Evolutionary conservation across 2,113 vertebrate species (phyloP), one percentile per base, ranked within the genome.

Genomic region (Channa maculata): DNA sequence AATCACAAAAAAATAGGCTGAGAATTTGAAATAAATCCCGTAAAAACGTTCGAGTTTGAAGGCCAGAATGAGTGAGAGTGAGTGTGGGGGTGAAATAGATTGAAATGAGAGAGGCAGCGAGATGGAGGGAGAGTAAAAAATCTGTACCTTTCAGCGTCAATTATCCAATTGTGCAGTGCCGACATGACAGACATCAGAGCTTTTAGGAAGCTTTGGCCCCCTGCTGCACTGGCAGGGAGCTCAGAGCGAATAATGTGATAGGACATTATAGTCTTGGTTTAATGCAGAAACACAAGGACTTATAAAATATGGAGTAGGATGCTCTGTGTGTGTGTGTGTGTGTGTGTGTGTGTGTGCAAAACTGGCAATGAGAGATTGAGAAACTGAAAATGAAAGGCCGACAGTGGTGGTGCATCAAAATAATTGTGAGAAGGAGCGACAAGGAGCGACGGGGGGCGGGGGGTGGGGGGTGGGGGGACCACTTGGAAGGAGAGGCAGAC

Each of bases 121-220:
- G 61, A 79, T 62, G 65, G 72, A 79, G 71, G 51, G 72, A 89
- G 81, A 84, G 84, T 77, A 89, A 82, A 84, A 41, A 83, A 76
- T 85, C 84, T 92, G 84, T 88, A 91, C 84, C 83, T 92, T 92
- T 93, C 91, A 89, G 88, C 77, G 86, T 89, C 82, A 86, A 83
- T 94, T 92, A 93, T 91, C 82, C 88, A 88, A 83, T 88, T 87
- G 77, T 87, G 87, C 81, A 54, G 71, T 7, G 64, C 52, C 77
- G 67, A 91, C 90, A 88, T 91, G 90, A 92, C 90, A 93, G 89
- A 92, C 91, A 91, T 89, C 86, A 86, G 85, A 91, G 83, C 89
- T 92, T 93, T 94, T 90, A 91, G 86, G 86, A 89, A 79, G 85
- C 89, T 74, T 73, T 68, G 65, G 74, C 75, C 69, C 75, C 65